Evolutionary conservation across 2,888 invertebrate species (phyloP).

Genomic region (Nowickia ferox): DNA sequence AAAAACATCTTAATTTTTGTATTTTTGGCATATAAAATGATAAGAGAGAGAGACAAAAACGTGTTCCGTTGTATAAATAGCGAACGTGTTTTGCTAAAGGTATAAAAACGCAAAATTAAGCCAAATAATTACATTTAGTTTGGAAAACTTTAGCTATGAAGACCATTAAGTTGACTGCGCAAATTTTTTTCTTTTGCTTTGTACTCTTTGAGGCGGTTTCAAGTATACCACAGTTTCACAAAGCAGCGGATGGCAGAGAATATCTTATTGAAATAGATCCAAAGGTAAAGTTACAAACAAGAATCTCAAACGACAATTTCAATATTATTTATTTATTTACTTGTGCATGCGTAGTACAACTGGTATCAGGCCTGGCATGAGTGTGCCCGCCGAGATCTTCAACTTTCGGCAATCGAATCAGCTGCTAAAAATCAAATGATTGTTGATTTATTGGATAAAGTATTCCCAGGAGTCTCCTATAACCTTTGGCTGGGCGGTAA

Average conservation of each 20-base stretch:
- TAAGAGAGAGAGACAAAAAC: no score
- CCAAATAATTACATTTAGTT: no score
- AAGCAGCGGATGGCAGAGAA: conserved; percentile 17
- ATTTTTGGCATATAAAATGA: no score
- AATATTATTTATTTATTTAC: background rate
- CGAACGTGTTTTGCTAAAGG: no score
- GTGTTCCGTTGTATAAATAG: no score
- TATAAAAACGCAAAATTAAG: no score
- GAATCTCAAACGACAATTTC: no score
- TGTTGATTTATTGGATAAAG: no score
- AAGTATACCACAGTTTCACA: background rate
- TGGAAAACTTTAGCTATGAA: background rate
- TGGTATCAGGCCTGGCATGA: conserved; percentile 41
- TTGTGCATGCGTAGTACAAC: conserved; percentile 29
- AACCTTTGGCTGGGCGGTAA: no score
- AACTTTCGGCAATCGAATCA: conserved; percentile 39
- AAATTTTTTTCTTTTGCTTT: background rate
- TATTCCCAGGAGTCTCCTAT: no score
- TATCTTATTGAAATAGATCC: conserved; percentile 48
- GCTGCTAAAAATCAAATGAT: conserved; percentile 2
- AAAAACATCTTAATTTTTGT: no score
- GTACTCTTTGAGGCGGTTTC: background rate
- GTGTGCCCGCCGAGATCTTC: conserved; percentile 33
- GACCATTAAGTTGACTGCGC: background rate
- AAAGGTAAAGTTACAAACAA: conserved; percentile 16